Base-by-base conservation (phyloP, 2,888 invertebrate genomes). In the Agelastica alni region DNA sequence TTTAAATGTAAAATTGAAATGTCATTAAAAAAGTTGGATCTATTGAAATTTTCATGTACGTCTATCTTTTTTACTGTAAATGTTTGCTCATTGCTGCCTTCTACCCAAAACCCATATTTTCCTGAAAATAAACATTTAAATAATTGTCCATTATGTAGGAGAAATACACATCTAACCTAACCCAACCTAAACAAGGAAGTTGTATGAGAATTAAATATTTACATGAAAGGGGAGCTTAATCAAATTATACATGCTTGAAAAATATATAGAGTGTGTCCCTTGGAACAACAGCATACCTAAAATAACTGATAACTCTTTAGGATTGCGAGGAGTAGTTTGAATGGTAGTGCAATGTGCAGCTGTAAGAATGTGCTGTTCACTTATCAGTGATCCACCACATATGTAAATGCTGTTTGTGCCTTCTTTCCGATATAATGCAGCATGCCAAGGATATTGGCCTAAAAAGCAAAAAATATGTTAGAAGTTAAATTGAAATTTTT, bases 381-480 rank as follows among this genome's bases (percentile, higher is more conserved):
- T 76, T 3, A 86, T 79, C 13, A 86, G 75, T 1, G 83, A 83
- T 0, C 83, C 85, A 0, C 86, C 85, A 65, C 86, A 86, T 46
- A 83, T 82, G 74, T 85, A 86, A 49, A 79, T 80, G 39, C 75
- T 60, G 53, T 72, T 67, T 10, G 65, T 62, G n/a, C 73, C 75
- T 41, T 71, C 70, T 7, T 63, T 59, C 13, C 62, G 80, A 68
- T 84, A 85, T 0, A 85, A 68, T 0, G 85, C 85, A 7, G 81
- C 81, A 71, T 85, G 85, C 86, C 86, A 86, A 0, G 85, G 85
- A 83, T 83, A 85, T 64, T 85, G 82, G 0, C 84, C 84, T 59
- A 26, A n/a, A 55, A 51, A 12, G 10, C 16, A 32, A 14, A 22
- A n/a, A n/a, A n/a, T n/a, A n/a, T n/a, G n/a, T n/a, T n/a, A n/a